These are phyloP conservation scores for Yponomeuta cagnagella DNA, from an alignment of 2,888 invertebrate species.

Conservation along the genomic window DNA sequence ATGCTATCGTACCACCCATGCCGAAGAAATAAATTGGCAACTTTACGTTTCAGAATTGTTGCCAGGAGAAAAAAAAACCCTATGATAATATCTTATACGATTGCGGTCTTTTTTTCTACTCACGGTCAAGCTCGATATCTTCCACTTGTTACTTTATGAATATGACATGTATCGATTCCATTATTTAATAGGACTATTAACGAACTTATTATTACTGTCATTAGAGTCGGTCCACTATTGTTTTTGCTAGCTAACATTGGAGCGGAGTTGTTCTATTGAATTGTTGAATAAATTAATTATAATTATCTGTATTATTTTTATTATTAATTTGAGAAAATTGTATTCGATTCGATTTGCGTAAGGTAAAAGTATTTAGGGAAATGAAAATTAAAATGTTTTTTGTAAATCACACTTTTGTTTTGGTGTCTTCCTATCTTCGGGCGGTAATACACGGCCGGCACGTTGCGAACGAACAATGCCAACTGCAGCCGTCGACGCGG, in stretches of 20 bases:
- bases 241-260: slow-evolving; percentile 15
- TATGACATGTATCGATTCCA: background rate
- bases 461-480: too few relatives aligned
- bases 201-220: background rate
- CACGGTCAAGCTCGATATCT: background rate
- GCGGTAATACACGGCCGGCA: too few relatives aligned
- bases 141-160: background rate
- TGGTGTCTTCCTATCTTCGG: too few relatives aligned
- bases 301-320: slow-evolving; percentile 15
- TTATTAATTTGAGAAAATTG: slow-evolving; percentile 19
- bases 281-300: slow-evolving; percentile 11
- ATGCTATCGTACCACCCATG: too few relatives aligned
- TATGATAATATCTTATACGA: too few relatives aligned
- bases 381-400: slow-evolving; percentile 10
- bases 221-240: slow-evolving; percentile 13
- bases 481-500: too few relatives aligned
- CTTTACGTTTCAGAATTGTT: too few relatives aligned
- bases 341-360: slow-evolving; percentile 20
- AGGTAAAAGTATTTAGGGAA: slow-evolving; percentile 15
- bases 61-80: too few relatives aligned
- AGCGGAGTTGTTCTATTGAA: slow-evolving; percentile 13
- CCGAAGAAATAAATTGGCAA: too few relatives aligned
- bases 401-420: background rate
- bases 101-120: slow-evolving; percentile 10
- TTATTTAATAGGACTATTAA: background rate